Evolutionary conservation across 2,113 vertebrate species (phyloP), one percentile per base, ranked within the genome.

Genomic region (Centrocercus urophasianus): DNA sequence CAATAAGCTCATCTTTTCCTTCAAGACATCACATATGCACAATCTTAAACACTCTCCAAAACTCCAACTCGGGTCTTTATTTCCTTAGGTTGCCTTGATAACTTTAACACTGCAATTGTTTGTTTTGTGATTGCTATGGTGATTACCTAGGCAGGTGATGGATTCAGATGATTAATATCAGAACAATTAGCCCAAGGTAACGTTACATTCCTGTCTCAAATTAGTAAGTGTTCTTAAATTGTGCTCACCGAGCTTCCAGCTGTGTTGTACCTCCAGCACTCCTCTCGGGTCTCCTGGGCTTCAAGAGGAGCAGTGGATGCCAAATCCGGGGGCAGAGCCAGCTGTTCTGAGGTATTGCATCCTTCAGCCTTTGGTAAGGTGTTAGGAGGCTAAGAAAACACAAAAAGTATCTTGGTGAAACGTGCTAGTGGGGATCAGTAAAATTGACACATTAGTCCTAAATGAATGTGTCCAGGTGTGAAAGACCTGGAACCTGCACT

Each of bases 161-260:
- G 54, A 86, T 43, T 57, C 40, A 52, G 73, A 84, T 84, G 76
- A 96, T 78, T 91, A 81, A 75, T 67, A 78, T 86, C 19, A 4
- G 74, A 95, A 74, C 4, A 2, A 84, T 94, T 84, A 67, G 90
- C 95, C 92, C 73, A 78, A 95, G 96, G 96, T 93, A 93, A 93
- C 13, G 13, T 40, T 72, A 72, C 48, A 81, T 67, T 90, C 65
- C 59, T 25, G 56, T 56, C 17, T 57, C 47, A 13, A 92, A 43
- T 24, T 10, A 13, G 21, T 67, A 84, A 75, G 74, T 10, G 43
- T 38, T n/a, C 60, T 64, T n/a, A 61, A 79, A 11, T 24, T 52
- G 15, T 43, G 80, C 88, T 88, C 74, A 17, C 45, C 72, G 19
- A 50, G 36, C 74, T 88, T 56, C 92, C 92, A 96, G 83, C 72